Percentiles rank a stretch among this genome's conserved stretches.
Evolutionary conservation across 2,888 invertebrate species (phyloP).

Genomic region (Drosophila hamatofila): DNA sequence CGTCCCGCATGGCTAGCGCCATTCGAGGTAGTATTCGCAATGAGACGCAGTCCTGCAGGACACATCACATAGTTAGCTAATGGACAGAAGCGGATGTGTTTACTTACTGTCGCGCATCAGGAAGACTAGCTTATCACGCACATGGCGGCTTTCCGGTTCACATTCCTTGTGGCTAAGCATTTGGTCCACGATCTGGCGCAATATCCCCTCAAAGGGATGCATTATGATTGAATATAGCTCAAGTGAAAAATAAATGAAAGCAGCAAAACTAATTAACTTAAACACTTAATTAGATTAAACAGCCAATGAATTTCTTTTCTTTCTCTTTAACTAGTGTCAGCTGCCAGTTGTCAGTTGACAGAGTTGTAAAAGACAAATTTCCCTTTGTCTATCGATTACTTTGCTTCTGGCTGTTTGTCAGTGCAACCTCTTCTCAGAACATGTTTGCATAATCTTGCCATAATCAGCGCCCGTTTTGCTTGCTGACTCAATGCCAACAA

Average conservation of each 20-base stretch:
- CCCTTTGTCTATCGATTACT: neutral
- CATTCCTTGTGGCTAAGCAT: slow-evolving; percentile 28
- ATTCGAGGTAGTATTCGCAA: slow-evolving; percentile 24
- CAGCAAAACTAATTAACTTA: neutral
- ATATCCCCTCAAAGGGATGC: slow-evolving; percentile 11
- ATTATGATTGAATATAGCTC: neutral
- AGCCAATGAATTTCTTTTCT: neutral
- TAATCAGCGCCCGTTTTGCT: slow-evolving; percentile 46
- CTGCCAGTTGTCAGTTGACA: neutral
- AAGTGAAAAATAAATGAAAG: neutral
- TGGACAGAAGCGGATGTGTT: neutral
- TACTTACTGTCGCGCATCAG: slow-evolving; percentile 45
- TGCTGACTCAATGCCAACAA: slow-evolving; percentile 50
- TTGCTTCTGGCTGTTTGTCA: slow-evolving; percentile 12
- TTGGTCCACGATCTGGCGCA: slow-evolving; percentile 14
- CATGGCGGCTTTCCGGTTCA: neutral
- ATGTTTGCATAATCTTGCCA: slow-evolving; percentile 69
- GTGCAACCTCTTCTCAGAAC: slow-evolving; percentile 40
- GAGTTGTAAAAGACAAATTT: neutral
- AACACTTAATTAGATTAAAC: too few relatives aligned
- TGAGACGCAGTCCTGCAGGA: slow-evolving; percentile 31
- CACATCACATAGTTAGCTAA: neutral
- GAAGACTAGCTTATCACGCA: slow-evolving; percentile 17
- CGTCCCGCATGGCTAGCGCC: slow-evolving; percentile 45
- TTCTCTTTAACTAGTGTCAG: neutral